A percentile compares a stretch with the other conserved stretches of the same genome.
These are phyloP conservation scores for Aporophyla lueneburgensis DNA, from an alignment of 2,888 invertebrate species.

Conservation along the genomic window DNA sequence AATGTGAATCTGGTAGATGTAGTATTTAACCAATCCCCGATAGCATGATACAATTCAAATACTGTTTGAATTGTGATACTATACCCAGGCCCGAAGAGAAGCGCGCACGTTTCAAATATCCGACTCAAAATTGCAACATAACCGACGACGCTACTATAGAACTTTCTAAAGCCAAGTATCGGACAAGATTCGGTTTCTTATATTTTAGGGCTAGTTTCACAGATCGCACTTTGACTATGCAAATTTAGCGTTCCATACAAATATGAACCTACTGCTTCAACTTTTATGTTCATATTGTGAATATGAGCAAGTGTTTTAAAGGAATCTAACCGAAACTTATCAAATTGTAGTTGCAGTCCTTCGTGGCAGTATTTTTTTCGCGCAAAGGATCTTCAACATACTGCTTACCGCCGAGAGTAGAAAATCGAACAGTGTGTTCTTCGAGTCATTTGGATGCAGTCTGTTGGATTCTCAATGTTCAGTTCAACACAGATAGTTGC, in stretches of 20 bases:
- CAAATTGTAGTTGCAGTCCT: no score
- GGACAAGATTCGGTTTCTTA: neutral
- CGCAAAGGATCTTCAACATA: no score
- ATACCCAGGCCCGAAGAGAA: neutral
- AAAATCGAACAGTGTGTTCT: no score
- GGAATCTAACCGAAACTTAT: no score
- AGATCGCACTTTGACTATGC: neutral
- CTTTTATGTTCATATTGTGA: neutral
- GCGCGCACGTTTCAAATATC: constrained; percentile 33
- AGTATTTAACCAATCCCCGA: neutral
- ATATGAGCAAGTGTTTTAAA: neutral
- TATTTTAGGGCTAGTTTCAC: neutral
- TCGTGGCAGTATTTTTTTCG: no score
- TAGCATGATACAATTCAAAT: neutral
- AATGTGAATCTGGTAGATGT: neutral
- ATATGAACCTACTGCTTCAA: neutral
- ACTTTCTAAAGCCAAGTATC: constrained; percentile 22
- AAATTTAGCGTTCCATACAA: neutral
- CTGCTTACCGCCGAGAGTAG: no score
- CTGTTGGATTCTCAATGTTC: no score
- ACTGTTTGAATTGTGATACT: neutral
- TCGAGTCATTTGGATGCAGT: no score
- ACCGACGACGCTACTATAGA: neutral
- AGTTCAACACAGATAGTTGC: no score
- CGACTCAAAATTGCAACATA: constrained; percentile 19